Percentiles rank a stretch among this genome's conserved stretches.
These are phyloP conservation scores for Chlorops oryzae DNA, from an alignment of 1,140 invertebrate species.

Conservation along the genomic window DNA sequence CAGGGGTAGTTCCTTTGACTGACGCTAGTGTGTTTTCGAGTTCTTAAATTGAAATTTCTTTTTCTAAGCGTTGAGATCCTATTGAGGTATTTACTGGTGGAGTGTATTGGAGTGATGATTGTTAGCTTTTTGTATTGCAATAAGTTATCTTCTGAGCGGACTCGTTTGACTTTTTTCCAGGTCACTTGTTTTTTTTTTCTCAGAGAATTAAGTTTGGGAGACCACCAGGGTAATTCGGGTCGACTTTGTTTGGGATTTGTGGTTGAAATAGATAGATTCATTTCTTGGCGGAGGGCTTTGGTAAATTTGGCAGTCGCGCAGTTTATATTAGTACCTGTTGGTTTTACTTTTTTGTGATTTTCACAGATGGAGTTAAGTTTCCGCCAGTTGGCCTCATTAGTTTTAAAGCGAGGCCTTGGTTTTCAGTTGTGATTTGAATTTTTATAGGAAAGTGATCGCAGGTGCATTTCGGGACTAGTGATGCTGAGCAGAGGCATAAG, in stretches of 20 bases:
- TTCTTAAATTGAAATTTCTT: background rate
- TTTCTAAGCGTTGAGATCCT: background rate
- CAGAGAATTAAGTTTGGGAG: background rate
- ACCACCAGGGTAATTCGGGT: constrained; percentile 6
- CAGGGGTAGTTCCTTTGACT: no score
- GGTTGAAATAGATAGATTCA: constrained; percentile 11
- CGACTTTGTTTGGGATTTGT: constrained; percentile 4
- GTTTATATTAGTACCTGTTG: constrained; percentile 1
- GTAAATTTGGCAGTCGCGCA: background rate
- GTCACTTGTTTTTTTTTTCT: constrained; percentile 8
- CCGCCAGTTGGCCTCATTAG: constrained; percentile 11
- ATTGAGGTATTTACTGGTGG: background rate
- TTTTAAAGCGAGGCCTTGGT: constrained; percentile 8
- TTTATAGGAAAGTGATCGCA: constrained; percentile 14
- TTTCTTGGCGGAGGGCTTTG: constrained; percentile 4
- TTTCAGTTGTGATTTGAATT: constrained; percentile 2
- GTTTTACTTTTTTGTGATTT: background rate
- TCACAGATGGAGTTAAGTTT: background rate
- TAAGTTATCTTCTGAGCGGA: background rate
- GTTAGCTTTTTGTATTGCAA: background rate
- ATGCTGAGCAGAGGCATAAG: constrained; percentile 6
- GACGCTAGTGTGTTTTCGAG: no score
- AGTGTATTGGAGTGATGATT: constrained; percentile 1
- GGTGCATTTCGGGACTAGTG: constrained; percentile 2
- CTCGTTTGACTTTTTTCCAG: constrained; percentile 4